These are phyloP conservation scores for Lacerta viridis DNA, from an alignment of 2,797 vertebrate genomes.

Conservation along the genomic window DNA sequence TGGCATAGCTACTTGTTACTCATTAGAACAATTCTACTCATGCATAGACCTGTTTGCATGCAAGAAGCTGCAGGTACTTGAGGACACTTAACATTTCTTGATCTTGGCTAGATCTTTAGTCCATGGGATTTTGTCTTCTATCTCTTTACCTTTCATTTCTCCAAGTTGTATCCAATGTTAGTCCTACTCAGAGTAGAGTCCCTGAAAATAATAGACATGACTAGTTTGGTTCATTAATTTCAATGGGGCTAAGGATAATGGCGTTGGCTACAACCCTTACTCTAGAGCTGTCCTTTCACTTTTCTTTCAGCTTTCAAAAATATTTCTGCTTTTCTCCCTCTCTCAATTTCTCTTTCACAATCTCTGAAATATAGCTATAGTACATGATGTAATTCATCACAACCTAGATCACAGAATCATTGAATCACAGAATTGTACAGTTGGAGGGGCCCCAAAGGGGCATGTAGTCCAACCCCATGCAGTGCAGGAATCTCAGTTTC, in stretches of 20 bases:
- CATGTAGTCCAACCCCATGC: background rate
- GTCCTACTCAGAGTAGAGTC: no score
- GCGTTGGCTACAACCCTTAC: no score
- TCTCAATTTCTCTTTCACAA: background rate
- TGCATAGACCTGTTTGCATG: background rate
- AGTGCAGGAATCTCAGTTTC: no score
- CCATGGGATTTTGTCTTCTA: background rate
- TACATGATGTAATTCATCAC: no score
- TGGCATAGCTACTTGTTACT: conserved; percentile 8
- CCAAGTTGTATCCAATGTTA: no score
- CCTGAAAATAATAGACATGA: no score
- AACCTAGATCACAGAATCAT: no score
- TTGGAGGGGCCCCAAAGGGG: background rate
- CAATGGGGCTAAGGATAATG: no score
- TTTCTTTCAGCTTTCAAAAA: background rate
- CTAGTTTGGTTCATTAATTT: no score
- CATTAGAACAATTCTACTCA: background rate
- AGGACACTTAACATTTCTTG: background rate
- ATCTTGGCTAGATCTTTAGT: background rate
- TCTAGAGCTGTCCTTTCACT: background rate
- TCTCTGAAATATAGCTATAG: background rate
- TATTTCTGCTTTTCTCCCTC: background rate
- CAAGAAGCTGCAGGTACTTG: background rate
- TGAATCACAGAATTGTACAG: no score
- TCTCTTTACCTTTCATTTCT: background rate